These are phyloP conservation scores for Lymantria dispar DNA, from an alignment of 2,888 invertebrate genomes.

Conservation along the genomic window DNA sequence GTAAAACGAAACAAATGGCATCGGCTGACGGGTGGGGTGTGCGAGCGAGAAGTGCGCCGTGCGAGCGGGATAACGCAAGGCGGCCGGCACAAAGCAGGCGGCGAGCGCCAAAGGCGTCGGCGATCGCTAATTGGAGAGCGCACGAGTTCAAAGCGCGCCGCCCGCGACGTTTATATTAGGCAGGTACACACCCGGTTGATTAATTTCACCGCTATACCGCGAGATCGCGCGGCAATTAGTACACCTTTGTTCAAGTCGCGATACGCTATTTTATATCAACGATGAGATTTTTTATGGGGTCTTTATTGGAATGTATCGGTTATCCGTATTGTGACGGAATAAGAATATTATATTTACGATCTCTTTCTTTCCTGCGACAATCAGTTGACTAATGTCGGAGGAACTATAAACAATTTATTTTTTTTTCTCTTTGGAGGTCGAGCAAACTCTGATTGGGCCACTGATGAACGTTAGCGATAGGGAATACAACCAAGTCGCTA, in stretches of 20 bases:
- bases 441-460: no score
- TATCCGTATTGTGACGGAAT: not conserved
- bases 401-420: no score
- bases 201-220: slow-evolving; percentile 68
- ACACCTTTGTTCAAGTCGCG: slow-evolving; percentile 60
- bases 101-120: slow-evolving; percentile 79
- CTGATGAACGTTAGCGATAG: no score
- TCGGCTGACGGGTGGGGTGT: slow-evolving; percentile 36
- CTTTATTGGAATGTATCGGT: slow-evolving; percentile 28
- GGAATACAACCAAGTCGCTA: no score
- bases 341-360: no score
- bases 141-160: slow-evolving; percentile 73
- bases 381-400: no score
- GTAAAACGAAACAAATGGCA: slow-evolving; percentile 38
- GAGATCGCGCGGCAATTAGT: slow-evolving; percentile 76
- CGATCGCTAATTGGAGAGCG: slow-evolving; percentile 77
- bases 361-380: no score
- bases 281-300: slow-evolving; percentile 22
- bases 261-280: slow-evolving; percentile 25
- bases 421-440: no score
- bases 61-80: slow-evolving; percentile 41
- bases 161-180: slow-evolving; percentile 78
- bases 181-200: slow-evolving; percentile 70
- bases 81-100: slow-evolving; percentile 66
- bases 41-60: slow-evolving; percentile 31